phyloP scores from a whole-genome alignment of 1,140 invertebrate species.

The Centruroides sculpturatus region DNA sequence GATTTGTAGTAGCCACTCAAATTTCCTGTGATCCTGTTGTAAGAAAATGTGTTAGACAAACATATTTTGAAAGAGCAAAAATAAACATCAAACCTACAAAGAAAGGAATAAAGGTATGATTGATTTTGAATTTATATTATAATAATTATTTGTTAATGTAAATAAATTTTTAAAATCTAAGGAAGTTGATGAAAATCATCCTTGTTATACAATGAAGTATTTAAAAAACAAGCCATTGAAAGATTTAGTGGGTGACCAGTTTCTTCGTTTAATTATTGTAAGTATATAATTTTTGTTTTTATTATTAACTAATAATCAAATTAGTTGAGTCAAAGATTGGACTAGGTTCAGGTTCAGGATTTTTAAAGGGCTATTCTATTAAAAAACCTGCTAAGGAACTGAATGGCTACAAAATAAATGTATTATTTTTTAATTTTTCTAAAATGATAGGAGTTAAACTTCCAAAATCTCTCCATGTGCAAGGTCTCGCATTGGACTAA shows the following conservation, averaged over 20 bases:
- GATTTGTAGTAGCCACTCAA: conserved; percentile 89
- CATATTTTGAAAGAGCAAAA: conserved; percentile 80
- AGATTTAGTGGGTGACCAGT: conserved; percentile 80
- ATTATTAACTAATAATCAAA: no score
- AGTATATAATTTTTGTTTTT: not conserved
- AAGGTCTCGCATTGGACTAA: no score
- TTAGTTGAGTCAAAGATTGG: no score
- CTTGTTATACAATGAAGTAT: conserved; percentile 76
- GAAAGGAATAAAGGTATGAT: conserved; percentile 56
- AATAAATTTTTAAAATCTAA: conserved; percentile 13
- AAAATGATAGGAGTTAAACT: no score
- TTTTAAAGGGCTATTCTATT: no score
- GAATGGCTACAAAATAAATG: no score
- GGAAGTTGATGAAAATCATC: conserved; percentile 86
- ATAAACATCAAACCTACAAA: conserved; percentile 72
- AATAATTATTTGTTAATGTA: not conserved
- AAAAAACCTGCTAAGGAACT: no score
- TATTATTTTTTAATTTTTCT: no score
- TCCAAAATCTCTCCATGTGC: no score
- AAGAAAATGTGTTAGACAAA: conserved; percentile 65
- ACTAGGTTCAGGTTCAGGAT: no score
- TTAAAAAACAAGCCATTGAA: conserved; percentile 86
- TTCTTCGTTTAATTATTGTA: conserved; percentile 55
- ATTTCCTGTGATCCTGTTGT: conserved; percentile 81
- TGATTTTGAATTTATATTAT: not conserved